These are phyloP conservation scores for Carassius carassius DNA, from an alignment of 2,113 vertebrate genomes.

Conservation along the genomic window DNA sequence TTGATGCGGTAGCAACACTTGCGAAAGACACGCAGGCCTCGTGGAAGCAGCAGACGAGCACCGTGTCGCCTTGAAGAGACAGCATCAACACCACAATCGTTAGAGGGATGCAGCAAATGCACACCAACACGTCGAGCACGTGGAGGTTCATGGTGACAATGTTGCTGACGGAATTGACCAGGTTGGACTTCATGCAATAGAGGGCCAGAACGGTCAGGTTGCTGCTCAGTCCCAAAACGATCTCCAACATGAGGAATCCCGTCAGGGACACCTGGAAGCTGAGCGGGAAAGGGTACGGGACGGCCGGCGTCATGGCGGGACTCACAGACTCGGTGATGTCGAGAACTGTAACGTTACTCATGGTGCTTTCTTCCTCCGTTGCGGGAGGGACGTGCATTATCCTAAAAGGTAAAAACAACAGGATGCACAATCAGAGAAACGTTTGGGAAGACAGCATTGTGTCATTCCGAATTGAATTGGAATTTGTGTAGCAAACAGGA, in stretches of 20 bases:
- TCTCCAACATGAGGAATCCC: conserved; percentile 91
- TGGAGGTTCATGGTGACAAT: conserved; percentile 98
- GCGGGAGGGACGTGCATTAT: conserved; percentile 91
- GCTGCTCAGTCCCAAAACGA: conserved; percentile 93
- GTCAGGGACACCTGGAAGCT: conserved; percentile 87
- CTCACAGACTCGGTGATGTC: conserved; percentile 81
- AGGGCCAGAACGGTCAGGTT: conserved; percentile 94
- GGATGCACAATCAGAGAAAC: conserved; percentile 9
- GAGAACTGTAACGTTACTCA: conserved; percentile 95
- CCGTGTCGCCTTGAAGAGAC: conserved; percentile 85
- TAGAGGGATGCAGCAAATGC: conserved; percentile 92
- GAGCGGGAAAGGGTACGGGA: conserved; percentile 67
- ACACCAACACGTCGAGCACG: conserved; percentile 94
- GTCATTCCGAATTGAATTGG: neutral
- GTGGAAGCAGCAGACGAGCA: conserved; percentile 92
- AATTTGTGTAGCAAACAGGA: neutral
- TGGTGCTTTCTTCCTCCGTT: conserved; percentile 91
- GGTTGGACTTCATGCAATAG: conserved; percentile 97
- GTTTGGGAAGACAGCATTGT: too few species aligned
- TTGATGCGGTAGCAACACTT: conserved; percentile 92
- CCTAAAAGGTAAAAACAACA: conserved; percentile 69
- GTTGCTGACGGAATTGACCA: conserved; percentile 97
- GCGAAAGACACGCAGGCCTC: conserved; percentile 94
- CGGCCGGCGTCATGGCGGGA: conserved; percentile 81
- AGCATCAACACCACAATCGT: conserved; percentile 89